These are phyloP conservation scores for Trematomus loennbergii DNA, from an alignment of 2,113 vertebrate species.

Conservation along the genomic window DNA sequence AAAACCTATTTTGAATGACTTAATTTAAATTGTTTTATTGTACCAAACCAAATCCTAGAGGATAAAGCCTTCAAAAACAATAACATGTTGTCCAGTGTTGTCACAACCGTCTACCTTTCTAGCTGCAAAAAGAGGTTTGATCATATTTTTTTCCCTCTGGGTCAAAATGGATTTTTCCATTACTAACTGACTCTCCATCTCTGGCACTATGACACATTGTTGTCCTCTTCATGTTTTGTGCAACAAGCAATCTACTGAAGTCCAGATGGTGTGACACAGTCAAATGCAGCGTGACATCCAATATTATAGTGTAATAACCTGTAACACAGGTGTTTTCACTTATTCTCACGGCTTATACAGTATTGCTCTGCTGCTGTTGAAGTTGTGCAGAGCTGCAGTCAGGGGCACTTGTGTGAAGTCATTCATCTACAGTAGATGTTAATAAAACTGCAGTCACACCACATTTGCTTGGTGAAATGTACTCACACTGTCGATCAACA, in stretches of 20 bases:
- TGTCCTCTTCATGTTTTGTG: neutral
- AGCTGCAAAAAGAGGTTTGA: neutral
- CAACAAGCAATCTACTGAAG: neutral
- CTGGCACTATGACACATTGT: slow-evolving; percentile 15
- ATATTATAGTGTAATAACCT: neutral
- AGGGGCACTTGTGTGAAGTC: neutral
- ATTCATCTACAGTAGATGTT: neutral
- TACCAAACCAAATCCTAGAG: neutral
- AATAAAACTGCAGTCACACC: neutral
- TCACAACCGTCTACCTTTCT: neutral
- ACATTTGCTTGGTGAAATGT: neutral
- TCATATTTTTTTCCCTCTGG: neutral
- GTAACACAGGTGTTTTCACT: neutral
- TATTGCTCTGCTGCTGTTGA: neutral
- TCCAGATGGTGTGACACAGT: slow-evolving; percentile 3
- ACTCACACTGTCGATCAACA: neutral
- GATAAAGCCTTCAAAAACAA: neutral
- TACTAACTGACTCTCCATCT: slow-evolving; percentile 20
- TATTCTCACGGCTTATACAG: neutral
- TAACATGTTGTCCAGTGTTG: neutral
- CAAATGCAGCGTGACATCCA: slow-evolving; percentile 9
- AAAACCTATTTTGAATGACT: neutral
- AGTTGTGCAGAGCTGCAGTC: neutral
- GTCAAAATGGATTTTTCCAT: slow-evolving; percentile 30
- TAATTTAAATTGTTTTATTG: neutral